Evolutionary conservation across 1,140 invertebrate genomes (phyloP).

Genomic region (Bursaphelenchus mucronatus): DNA sequence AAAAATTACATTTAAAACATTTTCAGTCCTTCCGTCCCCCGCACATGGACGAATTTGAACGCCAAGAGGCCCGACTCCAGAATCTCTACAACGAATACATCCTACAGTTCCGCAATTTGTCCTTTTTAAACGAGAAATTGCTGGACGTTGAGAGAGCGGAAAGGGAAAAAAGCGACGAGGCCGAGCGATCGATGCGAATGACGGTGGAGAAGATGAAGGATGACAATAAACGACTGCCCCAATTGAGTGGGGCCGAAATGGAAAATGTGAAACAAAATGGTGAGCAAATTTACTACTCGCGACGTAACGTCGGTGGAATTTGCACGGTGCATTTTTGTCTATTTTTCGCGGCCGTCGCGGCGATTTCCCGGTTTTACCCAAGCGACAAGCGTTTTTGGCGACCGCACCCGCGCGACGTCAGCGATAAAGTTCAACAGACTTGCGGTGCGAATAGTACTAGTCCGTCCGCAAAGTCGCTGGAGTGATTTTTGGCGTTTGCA

Average conservation of each 20-base stretch:
- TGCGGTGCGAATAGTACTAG: no score
- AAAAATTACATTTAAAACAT: slow-evolving; percentile 20
- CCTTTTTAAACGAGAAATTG: slow-evolving; percentile 37
- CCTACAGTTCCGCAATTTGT: slow-evolving; percentile 40
- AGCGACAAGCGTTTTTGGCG: no score
- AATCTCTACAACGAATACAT: slow-evolving; percentile 38
- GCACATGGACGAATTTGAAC: slow-evolving; percentile 92
- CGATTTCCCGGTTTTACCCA: no score
- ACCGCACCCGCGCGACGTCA: no score
- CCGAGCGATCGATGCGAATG: slow-evolving; percentile 40
- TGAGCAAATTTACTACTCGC: not conserved
- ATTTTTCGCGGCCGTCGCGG: no score
- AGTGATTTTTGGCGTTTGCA: no score
- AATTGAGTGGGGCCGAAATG: slow-evolving; percentile 13
- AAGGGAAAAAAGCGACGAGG: slow-evolving; percentile 30
- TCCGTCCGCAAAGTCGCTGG: no score
- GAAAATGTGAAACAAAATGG: slow-evolving; percentile 23
- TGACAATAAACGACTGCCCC: slow-evolving; percentile 36
- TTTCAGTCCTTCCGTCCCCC: slow-evolving; percentile 71
- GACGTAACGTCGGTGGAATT: no score
- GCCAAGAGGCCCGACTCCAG: slow-evolving; percentile 68
- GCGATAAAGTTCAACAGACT: no score
- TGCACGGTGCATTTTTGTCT: no score
- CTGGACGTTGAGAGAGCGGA: slow-evolving; percentile 36
- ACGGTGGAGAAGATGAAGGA: slow-evolving; percentile 42